Percentiles rank a stretch among this genome's conserved stretches.
These are phyloP conservation scores for Limnephilus marmoratus DNA, from an alignment of 2,888 invertebrate species.

Conservation along the genomic window DNA sequence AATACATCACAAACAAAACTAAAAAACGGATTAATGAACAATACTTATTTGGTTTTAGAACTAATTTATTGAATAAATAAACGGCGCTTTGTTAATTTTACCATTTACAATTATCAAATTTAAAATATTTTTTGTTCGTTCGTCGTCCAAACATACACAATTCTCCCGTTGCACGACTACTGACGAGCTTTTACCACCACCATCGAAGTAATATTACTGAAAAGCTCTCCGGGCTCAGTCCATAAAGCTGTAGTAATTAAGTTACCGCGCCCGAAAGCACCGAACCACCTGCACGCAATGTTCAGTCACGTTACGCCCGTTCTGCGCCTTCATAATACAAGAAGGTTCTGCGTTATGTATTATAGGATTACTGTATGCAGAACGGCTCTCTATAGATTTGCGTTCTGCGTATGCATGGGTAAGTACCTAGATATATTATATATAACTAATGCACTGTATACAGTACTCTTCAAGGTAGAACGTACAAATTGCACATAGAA, in stretches of 20 bases:
- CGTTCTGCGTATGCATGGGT: no score
- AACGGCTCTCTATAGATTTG: not conserved
- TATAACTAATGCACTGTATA: no score
- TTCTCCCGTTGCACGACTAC: not conserved
- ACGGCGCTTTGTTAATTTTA: no score
- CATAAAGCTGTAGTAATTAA: slow-evolving; percentile 13
- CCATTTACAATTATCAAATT: no score
- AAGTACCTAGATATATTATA: not conserved
- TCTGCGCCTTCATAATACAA: not conserved
- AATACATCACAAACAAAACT: no score
- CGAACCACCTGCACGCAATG: slow-evolving; percentile 1
- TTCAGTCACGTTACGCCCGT: not conserved
- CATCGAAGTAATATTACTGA: not conserved
- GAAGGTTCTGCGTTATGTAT: not conserved
- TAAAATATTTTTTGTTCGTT: no score
- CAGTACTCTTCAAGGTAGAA: no score
- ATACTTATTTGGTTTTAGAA: no score
- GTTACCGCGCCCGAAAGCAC: slow-evolving; percentile 4
- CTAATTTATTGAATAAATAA: no score
- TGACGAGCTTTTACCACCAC: not conserved
- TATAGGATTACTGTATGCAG: not conserved
- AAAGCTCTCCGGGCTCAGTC: not conserved
- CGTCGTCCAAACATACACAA: no score
- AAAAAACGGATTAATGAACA: no score
- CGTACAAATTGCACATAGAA: no score